Evolutionary conservation across 1,140 invertebrate genomes (phyloP), one percentile per base, ranked within the genome.

Genomic region (Heliconius nattereri): DNA sequence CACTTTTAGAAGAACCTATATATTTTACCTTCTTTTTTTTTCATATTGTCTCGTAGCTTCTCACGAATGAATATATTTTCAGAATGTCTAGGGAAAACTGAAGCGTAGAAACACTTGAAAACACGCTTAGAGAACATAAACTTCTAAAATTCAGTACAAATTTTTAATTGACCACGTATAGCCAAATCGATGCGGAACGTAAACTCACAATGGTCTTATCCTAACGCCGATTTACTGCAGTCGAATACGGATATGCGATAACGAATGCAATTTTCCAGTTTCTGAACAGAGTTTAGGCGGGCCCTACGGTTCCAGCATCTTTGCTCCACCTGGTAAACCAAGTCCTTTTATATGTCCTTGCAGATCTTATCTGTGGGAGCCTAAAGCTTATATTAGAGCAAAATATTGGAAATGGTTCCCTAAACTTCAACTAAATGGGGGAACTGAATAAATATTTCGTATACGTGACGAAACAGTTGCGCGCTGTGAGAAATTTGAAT

Each of bases 261-360:
- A 94, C 92, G 91, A 94, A 94, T 92, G 92, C 92, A 94, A 94
- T 94, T 94, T 94, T 92, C 91, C 91, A 86, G 80, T 89, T 88
- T 85, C 79, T 91, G 92, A 87, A 85, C 92, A 91, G 89, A 91
- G 90, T 90, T 92, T 90, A 91, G 91, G 88, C 87, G 90, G 87
- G 84, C 79, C 79, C 84, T 80, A 78, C 83, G 83, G 87, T 85
- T 87, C 85, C 70, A 81, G 78, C 78, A 81, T 85, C 85, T 84
- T 85, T 85, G 81, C 85, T 85, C 84, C 84, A 86, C 85, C 86
- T 89, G 86, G 78, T 77, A 81, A 78, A 80, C 29, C 45, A 72
- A 73, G 74, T 84, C 26, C 66, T 20, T 40, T 71, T 71, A 40
- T 2, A 71, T 76, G 37, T 76, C 11, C 54, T 57, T 35, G 11